These are phyloP conservation scores for Fundulus diaphanus DNA, from an alignment of 2,797 vertebrate genomes.

Conservation along the genomic window DNA sequence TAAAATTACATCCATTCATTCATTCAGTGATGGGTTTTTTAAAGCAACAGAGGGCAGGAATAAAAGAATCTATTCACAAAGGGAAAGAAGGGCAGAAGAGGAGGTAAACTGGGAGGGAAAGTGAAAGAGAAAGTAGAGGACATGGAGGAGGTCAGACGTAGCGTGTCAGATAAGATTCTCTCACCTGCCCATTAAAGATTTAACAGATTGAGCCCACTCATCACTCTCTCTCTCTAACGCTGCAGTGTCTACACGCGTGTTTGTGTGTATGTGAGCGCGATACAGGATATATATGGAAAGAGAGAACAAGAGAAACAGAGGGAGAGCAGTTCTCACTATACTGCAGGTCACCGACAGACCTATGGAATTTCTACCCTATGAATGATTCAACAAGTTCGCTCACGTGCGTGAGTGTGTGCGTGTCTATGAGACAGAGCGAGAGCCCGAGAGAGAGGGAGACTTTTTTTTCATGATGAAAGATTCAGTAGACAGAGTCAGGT, in stretches of 20 bases:
- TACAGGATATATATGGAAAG: constrained; percentile 21
- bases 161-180: constrained; percentile 75
- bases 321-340: constrained; percentile 47
- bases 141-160: constrained; percentile 67
- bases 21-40: constrained; percentile 31
- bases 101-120: constrained; percentile 33
- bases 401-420: constrained; percentile 23
- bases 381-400: constrained; percentile 78
- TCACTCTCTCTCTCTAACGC: constrained; percentile 69
- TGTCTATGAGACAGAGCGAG: constrained; percentile 15
- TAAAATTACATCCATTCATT: constrained; percentile 22
- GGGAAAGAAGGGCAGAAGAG: constrained; percentile 4
- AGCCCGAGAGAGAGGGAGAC: constrained; percentile 29
- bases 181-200: constrained; percentile 79
- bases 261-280: constrained; percentile 30
- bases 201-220: constrained; percentile 74
- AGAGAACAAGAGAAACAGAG: constrained; percentile 23
- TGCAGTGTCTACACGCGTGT: constrained; percentile 54
- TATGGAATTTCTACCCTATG: constrained; percentile 72
- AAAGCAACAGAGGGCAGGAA: constrained; percentile 19
- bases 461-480: constrained; percentile 76
- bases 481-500: constrained; percentile 78
- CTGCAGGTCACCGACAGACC: constrained; percentile 59
- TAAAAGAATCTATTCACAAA: constrained; percentile 45
- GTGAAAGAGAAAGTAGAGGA: constrained; percentile 60